phyloP scores from a whole-genome alignment of 2,888 invertebrate species.

The Euplexia lucipara region DNA sequence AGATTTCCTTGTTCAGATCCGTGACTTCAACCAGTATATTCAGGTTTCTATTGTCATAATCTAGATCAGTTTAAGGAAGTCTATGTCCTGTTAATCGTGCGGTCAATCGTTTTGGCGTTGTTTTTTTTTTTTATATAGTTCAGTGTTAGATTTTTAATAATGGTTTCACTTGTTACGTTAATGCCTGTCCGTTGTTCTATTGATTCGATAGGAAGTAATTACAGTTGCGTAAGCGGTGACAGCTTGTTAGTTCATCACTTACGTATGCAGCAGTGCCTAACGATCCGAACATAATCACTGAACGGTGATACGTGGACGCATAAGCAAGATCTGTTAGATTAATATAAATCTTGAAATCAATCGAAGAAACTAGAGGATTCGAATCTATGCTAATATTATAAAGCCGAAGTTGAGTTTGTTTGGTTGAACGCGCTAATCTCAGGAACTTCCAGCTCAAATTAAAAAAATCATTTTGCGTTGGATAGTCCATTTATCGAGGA shows the following conservation, averaged over 20 bases:
- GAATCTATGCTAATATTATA: too few relatives aligned
- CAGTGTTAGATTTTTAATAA: not conserved
- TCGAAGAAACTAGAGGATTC: too few relatives aligned
- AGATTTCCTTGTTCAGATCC: slow-evolving; percentile 31
- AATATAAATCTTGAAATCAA: not conserved
- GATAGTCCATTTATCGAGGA: too few relatives aligned
- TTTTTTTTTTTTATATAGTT: not conserved
- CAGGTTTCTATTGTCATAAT: slow-evolving; percentile 22
- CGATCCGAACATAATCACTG: slow-evolving; percentile 30
- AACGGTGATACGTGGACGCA: not conserved
- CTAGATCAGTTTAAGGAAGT: slow-evolving; percentile 30
- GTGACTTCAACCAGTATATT: slow-evolving; percentile 5
- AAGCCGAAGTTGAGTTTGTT: too few relatives aligned
- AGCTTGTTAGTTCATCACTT: slow-evolving; percentile 50
- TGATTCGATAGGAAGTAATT: slow-evolving; percentile 40
- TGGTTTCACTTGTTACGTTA: slow-evolving; percentile 30
- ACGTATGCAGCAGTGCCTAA: slow-evolving; percentile 33
- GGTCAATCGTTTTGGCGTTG: not conserved
- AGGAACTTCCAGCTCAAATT: too few relatives aligned
- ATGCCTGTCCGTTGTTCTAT: slow-evolving; percentile 13
- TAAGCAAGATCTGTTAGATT: not conserved
- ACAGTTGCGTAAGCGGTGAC: slow-evolving; percentile 38
- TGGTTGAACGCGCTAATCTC: too few relatives aligned
- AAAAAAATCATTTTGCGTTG: too few relatives aligned
- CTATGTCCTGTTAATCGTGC: slow-evolving; percentile 16